Conservation (phyloP, 1,140 invertebrate genomes). For the Hypsibius dujardini region DNA sequence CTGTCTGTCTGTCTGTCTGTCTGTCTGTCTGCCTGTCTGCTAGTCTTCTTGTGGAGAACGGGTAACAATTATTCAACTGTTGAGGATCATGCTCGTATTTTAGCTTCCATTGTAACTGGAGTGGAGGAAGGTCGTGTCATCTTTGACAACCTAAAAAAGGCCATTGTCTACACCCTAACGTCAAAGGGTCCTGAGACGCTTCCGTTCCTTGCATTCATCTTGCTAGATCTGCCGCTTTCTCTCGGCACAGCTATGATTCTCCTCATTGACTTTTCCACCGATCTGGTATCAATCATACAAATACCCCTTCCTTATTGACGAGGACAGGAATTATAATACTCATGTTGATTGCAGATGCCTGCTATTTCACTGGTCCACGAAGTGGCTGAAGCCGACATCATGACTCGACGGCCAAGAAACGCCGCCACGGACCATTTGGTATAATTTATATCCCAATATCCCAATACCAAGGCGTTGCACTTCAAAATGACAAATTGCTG, state of each 20-base stretch:
- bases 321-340: background rate
- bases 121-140: slow-evolving; percentile 21
- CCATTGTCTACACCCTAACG: slow-evolving; percentile 9
- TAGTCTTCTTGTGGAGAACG: too few species aligned
- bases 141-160: slow-evolving; percentile 6
- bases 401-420: background rate
- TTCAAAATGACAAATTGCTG: too few species aligned
- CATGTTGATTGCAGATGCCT: background rate
- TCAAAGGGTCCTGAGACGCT: slow-evolving; percentile 6
- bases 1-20: too few species aligned
- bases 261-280: slow-evolving; percentile 39
- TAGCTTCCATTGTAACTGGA: slow-evolving; percentile 20
- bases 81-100: too few species aligned
- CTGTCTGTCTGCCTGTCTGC: too few species aligned
- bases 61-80: too few species aligned
- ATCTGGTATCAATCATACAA: slow-evolving; percentile 30
- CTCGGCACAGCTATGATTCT: slow-evolving; percentile 38
- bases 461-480: too few species aligned
- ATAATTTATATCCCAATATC: too few species aligned
- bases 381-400: background rate
- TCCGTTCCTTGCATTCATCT: slow-evolving; percentile 35
- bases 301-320: background rate
- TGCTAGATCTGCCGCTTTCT: slow-evolving; percentile 39
- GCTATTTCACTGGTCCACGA: slow-evolving; percentile 9
- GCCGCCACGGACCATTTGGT: background rate